A percentile compares a stretch with the other conserved stretches of the same genome.
Conservation (phyloP, 2,888 invertebrate species). For the Eupithecia subumbrata region DNA sequence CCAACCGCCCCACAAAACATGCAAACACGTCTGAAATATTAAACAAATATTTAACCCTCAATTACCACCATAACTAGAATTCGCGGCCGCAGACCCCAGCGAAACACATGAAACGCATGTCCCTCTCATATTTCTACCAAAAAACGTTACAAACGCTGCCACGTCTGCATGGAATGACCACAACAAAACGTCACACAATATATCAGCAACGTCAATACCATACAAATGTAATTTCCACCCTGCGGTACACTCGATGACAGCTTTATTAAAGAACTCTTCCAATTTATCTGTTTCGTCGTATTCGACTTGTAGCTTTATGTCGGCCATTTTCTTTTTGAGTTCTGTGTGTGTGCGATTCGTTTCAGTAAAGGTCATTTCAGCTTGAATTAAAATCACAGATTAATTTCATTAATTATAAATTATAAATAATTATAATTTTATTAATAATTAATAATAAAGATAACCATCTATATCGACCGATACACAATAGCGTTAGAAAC, state of each 20-base stretch:
- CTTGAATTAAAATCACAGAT: neutral
- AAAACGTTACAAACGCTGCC: conserved; percentile 39
- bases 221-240: conserved; percentile 48
- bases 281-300: neutral
- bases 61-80: neutral
- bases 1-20: neutral
- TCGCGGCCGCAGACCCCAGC: conserved; percentile 2
- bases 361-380: neutral
- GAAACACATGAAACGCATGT: conserved; percentile 34
- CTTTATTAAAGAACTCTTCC: conserved; percentile 14
- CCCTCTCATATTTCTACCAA: conserved; percentile 36
- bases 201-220: conserved; percentile 63
- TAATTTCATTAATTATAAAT: neutral
- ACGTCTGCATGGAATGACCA: conserved; percentile 47
- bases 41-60: conserved; percentile 6
- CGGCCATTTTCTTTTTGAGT: neutral
- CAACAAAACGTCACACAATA: conserved; percentile 53
- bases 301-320: neutral
- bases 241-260: conserved; percentile 37
- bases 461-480: neutral
- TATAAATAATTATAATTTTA: no score
- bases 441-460: neutral
- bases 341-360: neutral
- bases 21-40: neutral
- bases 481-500: neutral